phyloP scores from a whole-genome alignment of 2,113 vertebrate genomes.

The Gracilinanus agilis region DNA sequence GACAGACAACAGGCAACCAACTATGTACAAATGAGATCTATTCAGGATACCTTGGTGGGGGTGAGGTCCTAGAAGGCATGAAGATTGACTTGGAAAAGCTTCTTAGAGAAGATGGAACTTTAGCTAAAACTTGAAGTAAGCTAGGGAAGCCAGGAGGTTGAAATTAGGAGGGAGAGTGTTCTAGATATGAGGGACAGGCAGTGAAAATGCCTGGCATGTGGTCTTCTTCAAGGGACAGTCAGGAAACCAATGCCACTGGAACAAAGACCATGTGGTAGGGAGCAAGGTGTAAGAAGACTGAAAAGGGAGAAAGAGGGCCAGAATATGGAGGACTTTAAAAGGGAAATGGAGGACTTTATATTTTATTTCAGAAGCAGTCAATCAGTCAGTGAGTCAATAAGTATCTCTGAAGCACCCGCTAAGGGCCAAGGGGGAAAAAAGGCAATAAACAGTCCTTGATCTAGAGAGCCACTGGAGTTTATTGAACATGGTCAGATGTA shows the following conservation, averaged over 20 bases:
- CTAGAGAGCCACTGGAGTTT: background rate
- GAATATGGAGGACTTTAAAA: background rate
- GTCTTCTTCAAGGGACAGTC: background rate
- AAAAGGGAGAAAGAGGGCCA: background rate
- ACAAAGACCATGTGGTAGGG: background rate
- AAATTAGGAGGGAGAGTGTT: background rate
- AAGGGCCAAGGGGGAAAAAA: background rate
- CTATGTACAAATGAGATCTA: background rate
- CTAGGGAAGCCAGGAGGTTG: background rate
- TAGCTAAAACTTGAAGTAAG: background rate
- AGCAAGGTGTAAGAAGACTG: background rate
- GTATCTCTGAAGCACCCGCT: background rate
- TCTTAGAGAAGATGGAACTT: background rate
- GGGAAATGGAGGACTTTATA: background rate
- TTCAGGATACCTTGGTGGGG: background rate
- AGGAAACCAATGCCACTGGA: background rate
- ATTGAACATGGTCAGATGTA: background rate
- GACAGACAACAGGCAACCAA: background rate
- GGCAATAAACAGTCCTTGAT: background rate
- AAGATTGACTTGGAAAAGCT: background rate
- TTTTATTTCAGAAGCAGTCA: background rate
- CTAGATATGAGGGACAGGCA: background rate
- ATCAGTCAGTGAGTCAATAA: background rate
- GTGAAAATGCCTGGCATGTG: background rate
- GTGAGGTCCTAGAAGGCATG: background rate